Base-by-base conservation (phyloP, 2,113 vertebrate genomes). In the Dasyprocta punctata region DNA sequence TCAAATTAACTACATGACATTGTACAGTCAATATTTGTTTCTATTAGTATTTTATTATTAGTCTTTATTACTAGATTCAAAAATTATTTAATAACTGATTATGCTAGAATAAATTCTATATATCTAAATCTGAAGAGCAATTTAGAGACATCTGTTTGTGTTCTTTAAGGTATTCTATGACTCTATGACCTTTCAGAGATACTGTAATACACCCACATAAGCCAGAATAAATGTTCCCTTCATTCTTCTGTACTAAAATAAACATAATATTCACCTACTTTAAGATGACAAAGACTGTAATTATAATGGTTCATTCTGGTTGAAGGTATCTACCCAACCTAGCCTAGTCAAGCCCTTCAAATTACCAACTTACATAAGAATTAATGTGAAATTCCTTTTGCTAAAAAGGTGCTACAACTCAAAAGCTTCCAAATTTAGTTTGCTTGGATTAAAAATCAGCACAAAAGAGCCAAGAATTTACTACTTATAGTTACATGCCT, bases 381-480 rank as follows among this genome's bases (percentile, higher is more conserved):
- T 41, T 63, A 88, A 24, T 63, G 36, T 54, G 52, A 90, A 86
- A 91, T 4, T 10, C 12, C 36, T 87, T 92, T 92, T 82, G 81
- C 38, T 44, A 75, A 84, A 92, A 94, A 86, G 33, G 52, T 92
- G 2, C 61, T 89, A 84, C 11, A 89, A 89, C 10, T 41, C 36
- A 7, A 49, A 95, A 65, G 12, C 61, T 77, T 89, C 85, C 30
- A 94, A 93, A 90, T 85, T 92, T 78, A 77, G 63, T 56, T n/a
- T 49, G 16, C 49, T 28, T 89, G 38, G 44, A 38, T 89, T 86
- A 93, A 87, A 97, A 95, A 38, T 61, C 44, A 86, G n/a, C 16
- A 20, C 36, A 12, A 81, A 73, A 56, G 69, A 92, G 36, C 58
- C 36, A 82, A 65, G 83, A 89, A 92, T 89, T 33, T 69, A 77